Conservation (phyloP, 2,888 invertebrate species). For the Ceriagrion tenellum region DNA sequence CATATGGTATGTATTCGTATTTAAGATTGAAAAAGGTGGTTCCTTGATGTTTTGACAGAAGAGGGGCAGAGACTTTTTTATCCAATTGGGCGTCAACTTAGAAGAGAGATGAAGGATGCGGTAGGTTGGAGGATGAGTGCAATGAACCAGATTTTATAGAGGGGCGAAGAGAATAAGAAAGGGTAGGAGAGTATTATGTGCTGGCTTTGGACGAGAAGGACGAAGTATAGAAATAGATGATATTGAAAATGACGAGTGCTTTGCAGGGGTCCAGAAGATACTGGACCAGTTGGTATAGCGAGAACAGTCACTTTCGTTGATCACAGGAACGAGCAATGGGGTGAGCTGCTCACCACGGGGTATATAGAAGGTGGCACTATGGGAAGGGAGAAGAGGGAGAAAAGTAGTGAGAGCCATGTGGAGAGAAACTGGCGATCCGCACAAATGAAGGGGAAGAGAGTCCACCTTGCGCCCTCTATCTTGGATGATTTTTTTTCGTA, state of each 20-base stretch:
- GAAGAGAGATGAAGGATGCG: background rate
- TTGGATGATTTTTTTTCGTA: background rate
- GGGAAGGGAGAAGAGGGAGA: background rate
- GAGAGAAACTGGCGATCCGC: background rate
- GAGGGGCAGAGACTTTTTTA: too few relatives aligned
- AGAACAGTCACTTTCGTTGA: background rate
- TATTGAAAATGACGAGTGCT: background rate
- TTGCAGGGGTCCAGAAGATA: background rate
- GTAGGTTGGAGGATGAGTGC: background rate
- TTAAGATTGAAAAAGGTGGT: too few relatives aligned
- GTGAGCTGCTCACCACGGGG: background rate
- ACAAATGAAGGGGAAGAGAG: background rate
- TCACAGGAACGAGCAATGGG: background rate
- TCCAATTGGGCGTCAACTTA: background rate
- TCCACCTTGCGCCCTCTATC: background rate
- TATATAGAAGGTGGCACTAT: background rate
- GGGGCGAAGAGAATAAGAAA: background rate
- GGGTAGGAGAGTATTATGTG: background rate
- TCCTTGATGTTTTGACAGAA: too few relatives aligned
- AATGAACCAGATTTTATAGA: background rate
- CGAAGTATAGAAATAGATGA: background rate
- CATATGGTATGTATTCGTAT: too few relatives aligned
- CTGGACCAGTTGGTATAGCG: slow-evolving; percentile 7
- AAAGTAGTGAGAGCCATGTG: background rate
- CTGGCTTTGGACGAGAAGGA: background rate